A percentile compares a stretch with the other conserved stretches of the same genome.
These are phyloP conservation scores for Centropus bengalensis DNA, from an alignment of 2,113 vertebrate genomes.

Conservation along the genomic window DNA sequence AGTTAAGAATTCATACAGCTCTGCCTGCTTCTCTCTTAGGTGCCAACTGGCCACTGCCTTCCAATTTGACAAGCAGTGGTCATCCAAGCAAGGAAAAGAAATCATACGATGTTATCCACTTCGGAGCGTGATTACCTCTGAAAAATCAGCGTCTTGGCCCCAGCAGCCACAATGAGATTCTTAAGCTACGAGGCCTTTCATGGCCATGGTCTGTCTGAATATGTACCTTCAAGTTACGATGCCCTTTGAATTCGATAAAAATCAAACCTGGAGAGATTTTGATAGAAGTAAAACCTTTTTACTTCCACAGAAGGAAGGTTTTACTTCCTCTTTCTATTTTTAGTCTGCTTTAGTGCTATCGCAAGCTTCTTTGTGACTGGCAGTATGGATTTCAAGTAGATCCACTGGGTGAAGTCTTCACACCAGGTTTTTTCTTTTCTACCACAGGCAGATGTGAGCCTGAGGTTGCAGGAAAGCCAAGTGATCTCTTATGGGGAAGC, in stretches of 20 bases:
- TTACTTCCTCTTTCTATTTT: neutral
- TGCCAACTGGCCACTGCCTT: neutral
- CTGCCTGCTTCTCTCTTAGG: neutral
- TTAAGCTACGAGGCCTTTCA: neutral
- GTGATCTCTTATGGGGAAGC: neutral
- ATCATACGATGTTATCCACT: neutral
- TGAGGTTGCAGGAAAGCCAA: neutral
- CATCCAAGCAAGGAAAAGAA: neutral
- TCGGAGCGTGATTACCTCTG: neutral
- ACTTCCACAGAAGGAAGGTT: no score
- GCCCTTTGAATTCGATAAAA: neutral
- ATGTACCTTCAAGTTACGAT: neutral
- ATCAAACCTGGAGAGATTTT: neutral
- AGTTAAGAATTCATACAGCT: neutral
- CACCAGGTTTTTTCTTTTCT: neutral
- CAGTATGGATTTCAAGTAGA: neutral
- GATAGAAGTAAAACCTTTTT: neutral
- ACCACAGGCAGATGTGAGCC: neutral
- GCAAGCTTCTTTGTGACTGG: neutral
- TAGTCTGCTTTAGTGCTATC: neutral
- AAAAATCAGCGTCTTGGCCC: neutral
- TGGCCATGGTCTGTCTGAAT: neutral
- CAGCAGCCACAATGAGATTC: neutral
- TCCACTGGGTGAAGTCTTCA: neutral
- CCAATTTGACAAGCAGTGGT: neutral